Conservation (phyloP, 2,113 vertebrate species). For the Aegotheles bennettii region DNA sequence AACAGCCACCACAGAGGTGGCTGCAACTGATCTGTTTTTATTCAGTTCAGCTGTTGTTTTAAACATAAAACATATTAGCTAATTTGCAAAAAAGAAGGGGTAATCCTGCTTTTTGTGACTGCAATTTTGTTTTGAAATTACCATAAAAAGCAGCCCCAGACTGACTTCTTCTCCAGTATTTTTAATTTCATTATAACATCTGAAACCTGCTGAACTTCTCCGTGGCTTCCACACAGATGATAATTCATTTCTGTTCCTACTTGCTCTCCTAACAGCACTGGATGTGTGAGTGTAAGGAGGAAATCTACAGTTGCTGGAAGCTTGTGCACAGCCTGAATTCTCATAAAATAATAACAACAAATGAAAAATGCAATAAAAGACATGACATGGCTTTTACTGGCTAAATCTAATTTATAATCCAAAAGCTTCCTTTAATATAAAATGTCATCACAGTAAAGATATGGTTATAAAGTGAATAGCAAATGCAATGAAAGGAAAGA, state of each 20-base stretch:
- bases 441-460: slow-evolving; percentile 14
- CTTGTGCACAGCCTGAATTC: slow-evolving; percentile 18
- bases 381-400: slow-evolving; percentile 44
- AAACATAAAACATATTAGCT: not conserved
- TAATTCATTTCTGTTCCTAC: not conserved
- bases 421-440: slow-evolving; percentile 50
- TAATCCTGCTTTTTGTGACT: not conserved
- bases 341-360: slow-evolving; percentile 61
- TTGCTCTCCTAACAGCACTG: not conserved
- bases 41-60: not conserved
- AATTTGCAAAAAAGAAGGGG: not conserved
- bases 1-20: not conserved
- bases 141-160: not conserved
- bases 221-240: not conserved
- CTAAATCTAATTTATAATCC: slow-evolving; percentile 54
- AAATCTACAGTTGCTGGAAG: not conserved
- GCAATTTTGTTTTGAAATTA: not conserved
- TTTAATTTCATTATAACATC: slow-evolving; percentile 12
- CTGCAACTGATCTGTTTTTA: not conserved
- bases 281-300: not conserved
- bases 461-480: not conserved
- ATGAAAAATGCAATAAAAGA: slow-evolving; percentile 63
- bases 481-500: not conserved
- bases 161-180: not conserved
- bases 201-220: not conserved